Evolutionary conservation across 2,797 vertebrate species (phyloP).

Genomic region (Chaenodraco wilsoni): DNA sequence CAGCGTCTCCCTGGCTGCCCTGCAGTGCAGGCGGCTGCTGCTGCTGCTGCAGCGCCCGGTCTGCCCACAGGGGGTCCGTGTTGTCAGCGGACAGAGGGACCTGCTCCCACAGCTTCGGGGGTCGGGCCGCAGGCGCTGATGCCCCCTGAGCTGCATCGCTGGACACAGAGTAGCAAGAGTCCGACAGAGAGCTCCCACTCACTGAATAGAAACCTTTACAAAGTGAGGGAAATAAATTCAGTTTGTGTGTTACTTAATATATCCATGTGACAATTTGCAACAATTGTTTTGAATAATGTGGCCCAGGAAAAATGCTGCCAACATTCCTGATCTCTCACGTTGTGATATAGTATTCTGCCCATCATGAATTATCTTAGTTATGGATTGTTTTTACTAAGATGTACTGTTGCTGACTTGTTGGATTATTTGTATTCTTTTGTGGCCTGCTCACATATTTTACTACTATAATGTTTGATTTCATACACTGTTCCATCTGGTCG

Average conservation of each 20-base stretch:
- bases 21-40: slow-evolving; percentile 56
- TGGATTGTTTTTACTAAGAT: neutral
- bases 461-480: neutral
- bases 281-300: neutral
- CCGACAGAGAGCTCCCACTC: slow-evolving; percentile 88
- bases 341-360: neutral
- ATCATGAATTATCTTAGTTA: neutral
- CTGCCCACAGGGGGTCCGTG: slow-evolving; percentile 80
- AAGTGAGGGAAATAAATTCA: slow-evolving; percentile 25
- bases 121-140: slow-evolving; percentile 49
- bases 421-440: neutral
- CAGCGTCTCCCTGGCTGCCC: slow-evolving; percentile 46
- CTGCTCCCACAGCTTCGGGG: slow-evolving; percentile 76
- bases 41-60: slow-evolving; percentile 62
- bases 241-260: neutral
- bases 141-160: slow-evolving; percentile 80
- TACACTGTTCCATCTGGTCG: neutral
- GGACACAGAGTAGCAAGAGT: slow-evolving; percentile 88
- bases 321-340: neutral
- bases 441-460: neutral
- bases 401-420: neutral
- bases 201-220: slow-evolving; percentile 86
- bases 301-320: neutral
- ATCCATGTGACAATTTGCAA: neutral
- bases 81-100: slow-evolving; percentile 77